A percentile compares a stretch with the other conserved stretches of the same genome.
These are phyloP conservation scores for Salvelinus alpinus DNA, from an alignment of 2,113 vertebrate species.

Conservation along the genomic window DNA sequence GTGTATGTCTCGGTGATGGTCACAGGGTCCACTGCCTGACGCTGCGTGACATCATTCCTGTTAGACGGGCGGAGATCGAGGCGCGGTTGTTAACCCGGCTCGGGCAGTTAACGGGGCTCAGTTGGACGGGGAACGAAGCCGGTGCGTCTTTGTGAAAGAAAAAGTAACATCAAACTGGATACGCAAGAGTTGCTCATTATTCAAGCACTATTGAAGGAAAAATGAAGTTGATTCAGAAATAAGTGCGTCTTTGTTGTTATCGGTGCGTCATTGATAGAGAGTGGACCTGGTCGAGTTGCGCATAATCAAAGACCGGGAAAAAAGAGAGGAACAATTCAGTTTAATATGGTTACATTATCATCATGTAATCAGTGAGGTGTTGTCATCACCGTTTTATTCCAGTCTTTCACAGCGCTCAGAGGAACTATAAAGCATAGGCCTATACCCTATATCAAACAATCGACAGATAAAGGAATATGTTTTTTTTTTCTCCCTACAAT, in stretches of 20 bases:
- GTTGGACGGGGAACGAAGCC: neutral
- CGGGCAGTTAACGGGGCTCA: neutral
- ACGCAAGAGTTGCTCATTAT: neutral
- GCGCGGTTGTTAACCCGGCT: slow-evolving; percentile 9
- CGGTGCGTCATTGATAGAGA: neutral
- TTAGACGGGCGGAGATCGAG: neutral
- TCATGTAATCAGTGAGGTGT: too few relatives aligned
- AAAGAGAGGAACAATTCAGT: neutral
- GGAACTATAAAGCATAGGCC: neutral
- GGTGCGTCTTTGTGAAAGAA: neutral
- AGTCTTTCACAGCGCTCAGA: neutral
- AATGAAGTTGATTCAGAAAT: neutral
- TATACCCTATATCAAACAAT: neutral
- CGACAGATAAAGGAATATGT: neutral
- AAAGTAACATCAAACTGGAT: neutral
- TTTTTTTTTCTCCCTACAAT: too few relatives aligned
- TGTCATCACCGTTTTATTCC: too few relatives aligned
- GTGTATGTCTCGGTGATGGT: neutral
- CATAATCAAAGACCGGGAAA: neutral
- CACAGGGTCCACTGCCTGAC: neutral
- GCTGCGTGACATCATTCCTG: slow-evolving; percentile 12
- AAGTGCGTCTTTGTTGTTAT: neutral
- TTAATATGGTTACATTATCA: neutral
- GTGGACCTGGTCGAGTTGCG: neutral
- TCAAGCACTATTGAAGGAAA: neutral